Percentiles rank a stretch among this genome's conserved stretches.
Conservation (phyloP, 2,113 vertebrate genomes). For the Gambusia holbrooki region DNA sequence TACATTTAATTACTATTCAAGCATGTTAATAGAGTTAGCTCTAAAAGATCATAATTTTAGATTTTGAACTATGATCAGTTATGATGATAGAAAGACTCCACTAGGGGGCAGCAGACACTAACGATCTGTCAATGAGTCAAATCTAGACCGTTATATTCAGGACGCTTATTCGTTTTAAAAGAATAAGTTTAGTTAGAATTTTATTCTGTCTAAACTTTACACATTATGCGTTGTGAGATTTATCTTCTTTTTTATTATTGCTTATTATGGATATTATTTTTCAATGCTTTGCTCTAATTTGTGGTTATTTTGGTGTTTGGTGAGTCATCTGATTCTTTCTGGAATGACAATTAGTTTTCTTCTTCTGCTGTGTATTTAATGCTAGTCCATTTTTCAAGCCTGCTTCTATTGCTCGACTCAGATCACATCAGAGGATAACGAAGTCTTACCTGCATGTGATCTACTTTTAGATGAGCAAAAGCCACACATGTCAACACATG, state of each 20-base stretch:
- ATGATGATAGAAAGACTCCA: background rate
- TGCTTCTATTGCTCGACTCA: background rate
- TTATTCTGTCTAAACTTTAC: background rate
- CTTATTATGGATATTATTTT: too few species aligned
- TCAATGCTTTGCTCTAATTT: too few species aligned
- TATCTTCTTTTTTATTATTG: too few species aligned
- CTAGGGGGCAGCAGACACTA: background rate
- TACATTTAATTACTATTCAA: too few species aligned
- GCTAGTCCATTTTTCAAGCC: background rate
- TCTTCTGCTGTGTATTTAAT: background rate
- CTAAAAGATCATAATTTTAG: background rate
- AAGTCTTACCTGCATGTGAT: background rate
- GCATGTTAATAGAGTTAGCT: background rate
- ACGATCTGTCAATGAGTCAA: background rate
- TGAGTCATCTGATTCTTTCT: background rate
- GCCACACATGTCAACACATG: background rate
- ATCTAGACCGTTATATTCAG: background rate
- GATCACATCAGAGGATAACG: background rate
- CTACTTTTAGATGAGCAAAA: background rate
- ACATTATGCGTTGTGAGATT: background rate
- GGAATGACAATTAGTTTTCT: background rate
- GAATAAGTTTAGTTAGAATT: background rate
- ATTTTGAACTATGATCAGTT: background rate
- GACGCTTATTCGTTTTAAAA: background rate
- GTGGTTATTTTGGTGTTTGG: background rate